A percentile compares a stretch with the other conserved stretches of the same genome.
Conservation (phyloP, 1,140 invertebrate species). For the Mamestra configurata region DNA sequence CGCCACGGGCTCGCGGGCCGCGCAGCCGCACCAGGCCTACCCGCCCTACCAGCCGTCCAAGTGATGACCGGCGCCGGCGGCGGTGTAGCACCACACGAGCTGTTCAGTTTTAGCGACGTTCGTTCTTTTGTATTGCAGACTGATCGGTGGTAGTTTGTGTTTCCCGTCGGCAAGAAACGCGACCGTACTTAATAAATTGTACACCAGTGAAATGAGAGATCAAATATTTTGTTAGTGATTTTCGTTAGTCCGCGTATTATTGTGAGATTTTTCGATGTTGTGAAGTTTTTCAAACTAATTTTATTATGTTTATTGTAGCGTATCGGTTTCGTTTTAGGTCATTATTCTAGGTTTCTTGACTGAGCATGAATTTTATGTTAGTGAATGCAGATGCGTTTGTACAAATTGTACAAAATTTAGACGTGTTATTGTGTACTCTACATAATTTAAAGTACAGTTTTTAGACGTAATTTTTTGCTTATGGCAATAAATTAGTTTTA, state of each 20-base stretch:
- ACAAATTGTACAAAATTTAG: conserved; percentile 85
- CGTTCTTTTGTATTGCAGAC: conserved; percentile 55
- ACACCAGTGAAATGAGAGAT: conserved; percentile 71
- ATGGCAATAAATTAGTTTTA: conserved; percentile 83
- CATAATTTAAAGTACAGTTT: conserved; percentile 84
- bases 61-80: conserved; percentile 70
- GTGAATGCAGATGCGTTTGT: conserved; percentile 77
- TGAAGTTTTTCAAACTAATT: conserved; percentile 66
- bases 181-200: conserved; percentile 69
- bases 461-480: conserved; percentile 80
- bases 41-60: conserved; percentile 83
- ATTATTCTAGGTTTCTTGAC: conserved; percentile 73
- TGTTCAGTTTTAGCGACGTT: conserved; percentile 40
- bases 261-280: conserved; percentile 73
- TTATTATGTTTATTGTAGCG: conserved; percentile 61
- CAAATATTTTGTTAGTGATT: conserved; percentile 78
- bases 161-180: conserved; percentile 41
- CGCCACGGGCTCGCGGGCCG: conserved; percentile 93
- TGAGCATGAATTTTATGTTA: conserved; percentile 76
- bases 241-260: conserved; percentile 70
- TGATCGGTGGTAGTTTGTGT: conserved; percentile 53
- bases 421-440: conserved; percentile 82
- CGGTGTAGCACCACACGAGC: conserved; percentile 3
- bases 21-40: conserved; percentile 81
- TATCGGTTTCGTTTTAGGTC: conserved; percentile 64